Evolutionary conservation across 2,113 vertebrate genomes (phyloP).

Genomic region (Emydura subglobosa): DNA sequence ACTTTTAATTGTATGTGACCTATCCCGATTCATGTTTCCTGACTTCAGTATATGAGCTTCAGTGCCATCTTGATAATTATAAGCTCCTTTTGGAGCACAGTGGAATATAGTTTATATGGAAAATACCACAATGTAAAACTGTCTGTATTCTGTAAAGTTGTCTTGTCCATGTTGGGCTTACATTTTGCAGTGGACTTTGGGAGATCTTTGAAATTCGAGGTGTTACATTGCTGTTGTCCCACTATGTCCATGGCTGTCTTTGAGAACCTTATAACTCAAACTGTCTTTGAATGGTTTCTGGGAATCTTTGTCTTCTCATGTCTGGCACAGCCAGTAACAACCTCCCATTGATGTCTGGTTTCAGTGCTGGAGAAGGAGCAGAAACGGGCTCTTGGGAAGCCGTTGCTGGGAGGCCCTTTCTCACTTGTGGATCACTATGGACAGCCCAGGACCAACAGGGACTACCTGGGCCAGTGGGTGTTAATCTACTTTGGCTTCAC

Average conservation of each 20-base stretch:
- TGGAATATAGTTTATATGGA: neutral
- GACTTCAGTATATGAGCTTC: neutral
- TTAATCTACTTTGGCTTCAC: constrained; percentile 98
- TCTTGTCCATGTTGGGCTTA: fast-evolving
- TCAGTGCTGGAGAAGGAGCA: constrained; percentile 89
- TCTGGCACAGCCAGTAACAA: fast-evolving
- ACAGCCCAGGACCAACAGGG: constrained; percentile 83
- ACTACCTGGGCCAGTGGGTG: constrained; percentile 94
- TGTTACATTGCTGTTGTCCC: fast-evolving
- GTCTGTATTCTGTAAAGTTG: neutral
- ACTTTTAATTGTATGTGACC: neutral
- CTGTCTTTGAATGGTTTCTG: neutral
- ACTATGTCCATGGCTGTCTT: fast-evolving
- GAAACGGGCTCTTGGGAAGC: constrained; percentile 87
- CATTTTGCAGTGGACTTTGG: neutral
- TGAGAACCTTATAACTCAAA: neutral
- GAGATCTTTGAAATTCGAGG: fast-evolving
- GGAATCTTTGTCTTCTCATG: fast-evolving
- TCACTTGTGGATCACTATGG: constrained; percentile 88
- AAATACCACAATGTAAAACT: neutral
- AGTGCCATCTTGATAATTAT: neutral
- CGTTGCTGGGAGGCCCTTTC: constrained; percentile 93
- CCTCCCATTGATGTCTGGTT: neutral
- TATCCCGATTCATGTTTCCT: neutral
- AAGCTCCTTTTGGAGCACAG: neutral